Percentiles rank a stretch among this genome's conserved stretches.
phyloP scores from a whole-genome alignment of 1,140 invertebrate species.

The Brachionus sp. region DNA sequence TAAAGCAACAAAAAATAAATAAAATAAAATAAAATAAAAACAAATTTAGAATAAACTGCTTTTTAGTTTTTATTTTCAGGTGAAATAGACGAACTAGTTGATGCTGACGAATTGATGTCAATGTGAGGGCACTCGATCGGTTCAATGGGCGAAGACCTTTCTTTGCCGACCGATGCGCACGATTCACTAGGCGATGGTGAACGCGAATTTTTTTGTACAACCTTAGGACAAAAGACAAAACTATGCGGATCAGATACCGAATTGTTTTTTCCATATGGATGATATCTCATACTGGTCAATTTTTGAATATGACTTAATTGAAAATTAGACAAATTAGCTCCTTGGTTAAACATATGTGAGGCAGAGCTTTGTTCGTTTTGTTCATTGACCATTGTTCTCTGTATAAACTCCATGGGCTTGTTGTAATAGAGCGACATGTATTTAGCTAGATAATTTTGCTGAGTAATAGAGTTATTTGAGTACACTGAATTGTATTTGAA shows the following conservation, averaged over 20 bases:
- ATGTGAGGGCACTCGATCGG: neutral
- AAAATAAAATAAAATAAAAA: neutral
- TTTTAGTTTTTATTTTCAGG: neutral
- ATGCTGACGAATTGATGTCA: neutral
- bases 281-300: neutral
- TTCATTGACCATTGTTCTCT: neutral
- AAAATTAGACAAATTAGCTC: neutral
- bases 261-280: neutral
- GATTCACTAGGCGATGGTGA: conserved; percentile 19
- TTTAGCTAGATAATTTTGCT: conserved; percentile 10
- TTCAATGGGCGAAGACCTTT: neutral
- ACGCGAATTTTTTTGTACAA: neutral
- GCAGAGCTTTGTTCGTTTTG: neutral
- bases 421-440: conserved; percentile 24
- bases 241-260: neutral
- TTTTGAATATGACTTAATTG: neutral
- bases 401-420: neutral
- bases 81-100: conserved; percentile 2
- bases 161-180: neutral
- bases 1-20: neutral
- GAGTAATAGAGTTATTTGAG: neutral
- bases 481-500: neutral
- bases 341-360: neutral
- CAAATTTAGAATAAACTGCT: neutral
- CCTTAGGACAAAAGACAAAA: neutral